Percentiles rank a stretch among this genome's conserved stretches.
Evolutionary conservation across 2,113 vertebrate species (phyloP).

Genomic region (Mugil cephalus): DNA sequence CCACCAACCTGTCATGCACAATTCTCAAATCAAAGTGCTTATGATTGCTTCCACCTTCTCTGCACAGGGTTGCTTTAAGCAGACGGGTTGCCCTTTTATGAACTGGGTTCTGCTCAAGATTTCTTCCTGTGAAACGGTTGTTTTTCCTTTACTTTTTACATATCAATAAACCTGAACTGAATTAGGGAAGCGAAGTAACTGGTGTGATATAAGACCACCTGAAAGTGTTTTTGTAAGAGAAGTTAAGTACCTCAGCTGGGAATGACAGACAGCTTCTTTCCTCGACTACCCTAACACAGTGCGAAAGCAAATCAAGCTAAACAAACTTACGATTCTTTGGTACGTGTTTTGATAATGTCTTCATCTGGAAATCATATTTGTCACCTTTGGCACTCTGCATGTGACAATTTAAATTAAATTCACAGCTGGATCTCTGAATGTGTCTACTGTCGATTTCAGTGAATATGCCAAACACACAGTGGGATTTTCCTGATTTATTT

Average conservation of each 20-base stretch:
- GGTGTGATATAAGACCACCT: no score
- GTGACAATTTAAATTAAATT: conserved; percentile 16
- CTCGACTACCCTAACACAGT: neutral
- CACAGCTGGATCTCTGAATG: conserved; percentile 21
- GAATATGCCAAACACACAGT: neutral
- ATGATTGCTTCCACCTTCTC: no score
- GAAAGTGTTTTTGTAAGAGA: no score
- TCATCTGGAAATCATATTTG: conserved; percentile 3
- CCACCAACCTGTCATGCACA: no score
- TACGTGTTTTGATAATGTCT: neutral
- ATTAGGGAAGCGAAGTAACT: no score
- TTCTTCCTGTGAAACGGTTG: no score
- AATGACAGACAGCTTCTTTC: conserved; percentile 1
- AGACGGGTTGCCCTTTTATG: no score
- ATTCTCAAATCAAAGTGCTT: no score
- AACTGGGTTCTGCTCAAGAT: no score
- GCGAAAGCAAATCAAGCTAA: neutral
- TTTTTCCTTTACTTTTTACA: no score
- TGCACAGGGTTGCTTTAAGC: no score
- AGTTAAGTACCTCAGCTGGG: neutral
- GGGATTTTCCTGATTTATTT: neutral
- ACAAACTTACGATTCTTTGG: neutral
- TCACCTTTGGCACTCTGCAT: neutral
- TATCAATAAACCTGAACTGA: no score
- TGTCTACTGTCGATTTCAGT: conserved; percentile 1